Evolutionary conservation across 1,140 invertebrate species (phyloP), one percentile per base, ranked within the genome.

Genomic region (Leptinotarsa texana): DNA sequence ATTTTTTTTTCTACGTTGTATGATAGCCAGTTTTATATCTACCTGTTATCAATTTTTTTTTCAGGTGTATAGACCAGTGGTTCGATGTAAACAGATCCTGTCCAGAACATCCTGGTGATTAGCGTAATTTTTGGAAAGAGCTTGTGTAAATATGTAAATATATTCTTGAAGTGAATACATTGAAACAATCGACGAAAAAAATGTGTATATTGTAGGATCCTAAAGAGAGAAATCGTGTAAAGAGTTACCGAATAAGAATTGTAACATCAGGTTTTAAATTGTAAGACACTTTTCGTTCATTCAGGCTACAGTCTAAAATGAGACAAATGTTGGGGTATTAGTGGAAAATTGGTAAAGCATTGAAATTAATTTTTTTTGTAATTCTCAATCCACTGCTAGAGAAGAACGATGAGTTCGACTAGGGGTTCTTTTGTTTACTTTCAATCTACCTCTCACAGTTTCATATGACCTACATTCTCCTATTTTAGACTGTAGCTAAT

Each of bases 51-150:
- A 33, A 33, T 57, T 11, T 57, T 57, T 77, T 84, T 89, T 90
- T 22, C 87, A 96, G 94, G 86, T 97, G 96, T 89, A 97, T 97
- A 87, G 96, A 98, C 88, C 92, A 94, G 87, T 98, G 97, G 97
- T 98, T 98, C 89, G 94, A 97, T 89, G 94, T 97, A 82, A 98
- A 98, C 90, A 92, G 96, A 86, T 96, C 95, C 79, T 98, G 96
- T 89, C 96, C 96, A 48, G 96, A 97, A 87, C 96, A 98, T 89
- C 96, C 96, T 78, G 92, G 93, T 79, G 96, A 97, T 89, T 96
- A 92, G 91, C 83, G 80, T 73, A 47, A 47, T 73, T 63, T n/a
- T 33, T 73, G 48, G 47, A 33, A 73, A 27, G 51, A 1, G n/a
- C 49, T 27, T 69, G 33, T 77, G 73, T 77, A 74, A 63, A 77